Evolutionary conservation across 2,113 vertebrate species (phyloP).

Genomic region (Pelusios castaneus): DNA sequence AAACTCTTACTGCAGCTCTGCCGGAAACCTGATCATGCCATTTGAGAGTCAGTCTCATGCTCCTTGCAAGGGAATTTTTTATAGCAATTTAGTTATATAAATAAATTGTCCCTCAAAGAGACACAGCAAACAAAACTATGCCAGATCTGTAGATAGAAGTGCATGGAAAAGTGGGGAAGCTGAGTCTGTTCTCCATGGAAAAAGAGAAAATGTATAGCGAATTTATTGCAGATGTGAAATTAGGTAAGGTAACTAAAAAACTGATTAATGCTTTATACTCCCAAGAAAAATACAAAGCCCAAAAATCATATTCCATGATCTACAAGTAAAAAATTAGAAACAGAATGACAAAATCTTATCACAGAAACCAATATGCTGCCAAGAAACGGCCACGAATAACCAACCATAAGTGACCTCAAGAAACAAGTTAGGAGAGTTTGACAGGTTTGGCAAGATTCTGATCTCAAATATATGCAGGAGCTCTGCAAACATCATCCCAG

Average conservation of each 20-base stretch:
- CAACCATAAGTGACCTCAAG: fast-evolving
- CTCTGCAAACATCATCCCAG: background rate
- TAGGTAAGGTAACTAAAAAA: constrained; percentile 44
- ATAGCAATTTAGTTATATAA: constrained; percentile 40
- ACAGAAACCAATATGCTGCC: background rate
- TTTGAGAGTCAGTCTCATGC: constrained; percentile 35
- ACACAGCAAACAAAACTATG: background rate
- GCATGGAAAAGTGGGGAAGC: background rate
- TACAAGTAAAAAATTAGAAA: background rate
- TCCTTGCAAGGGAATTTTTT: constrained; percentile 58
- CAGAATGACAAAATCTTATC: background rate
- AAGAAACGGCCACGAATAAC: background rate
- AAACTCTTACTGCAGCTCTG: background rate
- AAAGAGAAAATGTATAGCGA: constrained; percentile 60
- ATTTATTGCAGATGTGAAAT: constrained; percentile 57
- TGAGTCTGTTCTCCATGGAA: constrained; percentile 12
- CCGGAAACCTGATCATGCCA: constrained; percentile 48
- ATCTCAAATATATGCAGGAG: background rate
- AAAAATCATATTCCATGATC: background rate
- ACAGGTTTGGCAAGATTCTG: background rate
- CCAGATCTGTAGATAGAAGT: background rate
- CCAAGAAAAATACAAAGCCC: background rate
- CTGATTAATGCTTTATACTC: background rate
- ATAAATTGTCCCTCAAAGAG: constrained; percentile 47
- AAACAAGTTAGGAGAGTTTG: background rate